Percentiles rank a stretch among this genome's conserved stretches.
These are phyloP conservation scores for Sebastes cheni DNA, from an alignment of 2,797 vertebrate species.

Conservation along the genomic window DNA sequence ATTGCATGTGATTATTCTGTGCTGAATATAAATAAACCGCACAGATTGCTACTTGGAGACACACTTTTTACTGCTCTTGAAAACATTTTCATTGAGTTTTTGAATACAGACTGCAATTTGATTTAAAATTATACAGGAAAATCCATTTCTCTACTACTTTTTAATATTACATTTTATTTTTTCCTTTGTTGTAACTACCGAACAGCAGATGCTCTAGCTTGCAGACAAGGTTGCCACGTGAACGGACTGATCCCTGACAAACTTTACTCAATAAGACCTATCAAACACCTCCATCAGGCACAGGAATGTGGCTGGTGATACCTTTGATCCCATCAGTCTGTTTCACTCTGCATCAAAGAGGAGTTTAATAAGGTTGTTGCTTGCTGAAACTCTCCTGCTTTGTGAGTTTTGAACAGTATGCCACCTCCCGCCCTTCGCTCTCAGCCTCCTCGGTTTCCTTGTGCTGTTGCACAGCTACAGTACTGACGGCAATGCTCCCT, in stretches of 20 bases:
- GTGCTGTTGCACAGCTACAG: background rate
- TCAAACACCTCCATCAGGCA: background rate
- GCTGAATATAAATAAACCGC: background rate
- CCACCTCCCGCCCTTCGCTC: background rate
- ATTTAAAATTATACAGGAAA: background rate
- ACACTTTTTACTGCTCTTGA: background rate
- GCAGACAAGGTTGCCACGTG: background rate
- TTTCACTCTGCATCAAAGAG: background rate
- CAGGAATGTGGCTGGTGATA: background rate
- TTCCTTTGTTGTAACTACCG: background rate
- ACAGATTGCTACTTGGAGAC: background rate
- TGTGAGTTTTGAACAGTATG: background rate
- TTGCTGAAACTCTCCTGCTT: background rate
- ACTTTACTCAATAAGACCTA: background rate
- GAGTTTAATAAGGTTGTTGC: background rate
- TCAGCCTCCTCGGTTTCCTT: background rate
- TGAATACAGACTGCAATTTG: background rate
- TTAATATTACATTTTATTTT: background rate
- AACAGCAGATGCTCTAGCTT: background rate
- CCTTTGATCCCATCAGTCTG: background rate
- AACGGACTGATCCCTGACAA: background rate
- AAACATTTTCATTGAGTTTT: constrained; percentile 4
- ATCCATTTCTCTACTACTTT: background rate
- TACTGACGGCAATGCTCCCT: background rate
- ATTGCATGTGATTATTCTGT: background rate